Evolutionary conservation across 2,888 invertebrate genomes (phyloP), one percentile per base, ranked within the genome.

Genomic region (Drosophila neonasuta): DNA sequence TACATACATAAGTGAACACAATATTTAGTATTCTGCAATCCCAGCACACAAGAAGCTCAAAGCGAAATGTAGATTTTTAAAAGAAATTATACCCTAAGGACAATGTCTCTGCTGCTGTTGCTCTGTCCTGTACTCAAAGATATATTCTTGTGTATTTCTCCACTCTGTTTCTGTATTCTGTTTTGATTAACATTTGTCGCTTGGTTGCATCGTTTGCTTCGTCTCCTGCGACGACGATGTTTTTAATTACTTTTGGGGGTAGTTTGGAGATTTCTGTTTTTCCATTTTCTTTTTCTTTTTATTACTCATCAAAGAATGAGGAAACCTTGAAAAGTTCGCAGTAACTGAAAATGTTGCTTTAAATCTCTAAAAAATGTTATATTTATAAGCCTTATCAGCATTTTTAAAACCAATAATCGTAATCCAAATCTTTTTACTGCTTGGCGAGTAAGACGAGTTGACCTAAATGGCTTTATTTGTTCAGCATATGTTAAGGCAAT

Each of bases 21-120:
- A 39, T 41, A 49, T 58, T 49, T n/a, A 29, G 46, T 15, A 20
- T 55, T 13, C 20, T 55, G 34, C 13, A 20, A 11, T 34, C 45
- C 55, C 55, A 36, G 9, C 32, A 42, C 48, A 49, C 20, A 50
- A 61, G 61, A 56, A 57, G 60, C 55, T 58, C 63, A 57, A 61
- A 74, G 69, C 67, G 44, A 75, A 80, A 79, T 79, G 69, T 68
- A 44, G 52, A 85, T 75, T 83, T 87, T 71, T 87, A 76, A 80
- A 87, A 87, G 87, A 87, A 87, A 83, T 87, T 86, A 86, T 83
- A 78, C 86, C 87, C 83, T 71, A 76, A 87, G 87, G 87, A 87
- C 79, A 83, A 63, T 69, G 70, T 75, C 67, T 64, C 67, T 61
- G 56, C 13, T 36, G 52, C 10, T 49, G 39, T 34, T 56, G 36